Evolutionary conservation across 2,113 vertebrate genomes (phyloP), one percentile per base, ranked within the genome.

Genomic region (Hemiprocne comata): DNA sequence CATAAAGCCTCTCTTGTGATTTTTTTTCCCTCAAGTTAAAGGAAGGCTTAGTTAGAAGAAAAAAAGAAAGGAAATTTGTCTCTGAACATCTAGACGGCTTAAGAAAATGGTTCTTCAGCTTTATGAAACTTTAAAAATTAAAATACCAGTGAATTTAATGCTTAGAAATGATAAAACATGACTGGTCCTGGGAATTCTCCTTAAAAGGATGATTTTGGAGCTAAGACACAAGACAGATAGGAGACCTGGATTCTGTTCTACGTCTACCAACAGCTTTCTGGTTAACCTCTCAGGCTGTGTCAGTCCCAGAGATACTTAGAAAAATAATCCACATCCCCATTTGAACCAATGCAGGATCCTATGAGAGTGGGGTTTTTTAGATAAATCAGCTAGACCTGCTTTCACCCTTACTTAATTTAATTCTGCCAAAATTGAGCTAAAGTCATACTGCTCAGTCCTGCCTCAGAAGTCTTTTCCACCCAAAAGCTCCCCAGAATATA

Each of bases 1-100:
- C 94, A 96, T 96, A 91, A 93, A 94, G 84, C 54, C 38, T 90
- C 90, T 93, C 90, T 95, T 95, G 87, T 91, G 94, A 95, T 60
- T 71, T 38, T 44, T 46, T 25, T 6, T 5, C 23, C 53, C 8
- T 13, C 7, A 25, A 60, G 61, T 90, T 92, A 89, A 92, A 90
- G 83, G 65, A 92, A 89, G 20, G 55, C 78, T 92, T 91, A 86
- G 33, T 87, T 89, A 71, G 58, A 48, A 90, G 26, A 8, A 17
- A 44, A 67, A 14, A 58, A 42, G 2, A 19, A 80, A 80, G 50
- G 3, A 90, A 86, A 77, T 61, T 90, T 94, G 70, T 88, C 73
- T 92, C 73, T 92, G 57, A 95, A 86, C 83, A 92, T 79, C 50
- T 50, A 81, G 61, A 95, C 28, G 78, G 40, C 46, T 84, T 70